phyloP scores from a whole-genome alignment of 2,888 invertebrate genomes.

The Allacma fusca region DNA sequence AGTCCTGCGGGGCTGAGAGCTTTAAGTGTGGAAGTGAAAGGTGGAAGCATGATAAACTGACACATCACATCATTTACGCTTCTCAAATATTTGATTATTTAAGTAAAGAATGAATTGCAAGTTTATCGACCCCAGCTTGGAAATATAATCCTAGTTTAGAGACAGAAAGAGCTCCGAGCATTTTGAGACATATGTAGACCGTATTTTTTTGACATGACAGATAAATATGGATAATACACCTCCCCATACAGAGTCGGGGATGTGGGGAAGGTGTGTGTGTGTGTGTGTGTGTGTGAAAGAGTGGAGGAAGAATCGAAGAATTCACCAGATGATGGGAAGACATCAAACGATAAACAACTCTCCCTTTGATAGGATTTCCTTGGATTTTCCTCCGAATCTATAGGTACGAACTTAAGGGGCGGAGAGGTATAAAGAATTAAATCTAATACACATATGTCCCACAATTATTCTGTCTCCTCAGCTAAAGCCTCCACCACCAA shows the following conservation, averaged over 20 bases:
- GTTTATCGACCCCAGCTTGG: conserved; percentile 18
- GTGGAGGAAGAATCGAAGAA: no score
- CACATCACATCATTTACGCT: conserved; percentile 26
- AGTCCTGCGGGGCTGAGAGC: no score
- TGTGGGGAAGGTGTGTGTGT: no score
- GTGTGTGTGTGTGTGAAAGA: no score
- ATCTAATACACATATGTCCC: conserved; percentile 8
- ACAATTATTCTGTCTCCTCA: background rate
- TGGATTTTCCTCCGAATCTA: conserved; percentile 21
- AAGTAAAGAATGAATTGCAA: conserved; percentile 31
- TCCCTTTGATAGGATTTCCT: conserved; percentile 25
- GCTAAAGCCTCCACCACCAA: no score
- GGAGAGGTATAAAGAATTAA: conserved; percentile 19
- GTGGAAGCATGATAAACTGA: conserved; percentile 27
- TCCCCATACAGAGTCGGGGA: no score
- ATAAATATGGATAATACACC: background rate
- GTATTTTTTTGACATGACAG: background rate
- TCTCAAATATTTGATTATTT: conserved; percentile 38
- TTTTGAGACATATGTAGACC: conserved; percentile 19
- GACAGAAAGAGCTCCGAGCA: background rate
- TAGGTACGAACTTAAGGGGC: background rate
- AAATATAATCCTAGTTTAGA: conserved; percentile 22
- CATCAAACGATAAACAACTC: conserved; percentile 36
- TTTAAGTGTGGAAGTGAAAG: conserved; percentile 25
- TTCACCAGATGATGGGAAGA: conserved; percentile 8